A percentile compares a stretch with the other conserved stretches of the same genome.
These are phyloP conservation scores for Blastobasis lacticolella DNA, from an alignment of 2,888 invertebrate species.

Conservation along the genomic window DNA sequence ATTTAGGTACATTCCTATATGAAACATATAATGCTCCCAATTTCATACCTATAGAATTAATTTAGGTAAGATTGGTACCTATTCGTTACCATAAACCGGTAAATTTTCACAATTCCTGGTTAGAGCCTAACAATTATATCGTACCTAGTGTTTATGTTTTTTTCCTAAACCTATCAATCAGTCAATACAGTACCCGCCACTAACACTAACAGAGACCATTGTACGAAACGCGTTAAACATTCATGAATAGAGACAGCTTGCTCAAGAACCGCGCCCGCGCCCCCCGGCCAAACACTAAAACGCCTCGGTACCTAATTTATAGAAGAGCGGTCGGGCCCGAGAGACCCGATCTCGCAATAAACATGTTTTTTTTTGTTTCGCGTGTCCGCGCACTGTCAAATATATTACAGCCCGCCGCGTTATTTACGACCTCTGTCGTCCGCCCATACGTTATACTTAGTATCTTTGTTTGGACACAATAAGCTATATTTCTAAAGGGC, in stretches of 20 bases:
- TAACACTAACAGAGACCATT: too few relatives aligned
- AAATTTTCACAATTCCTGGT: too few relatives aligned
- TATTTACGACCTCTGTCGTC: slow-evolving; percentile 71
- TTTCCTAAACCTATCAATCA: too few relatives aligned
- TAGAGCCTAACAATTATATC: too few relatives aligned
- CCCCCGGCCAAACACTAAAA: slow-evolving; percentile 39
- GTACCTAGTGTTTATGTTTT: too few relatives aligned
- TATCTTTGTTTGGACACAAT: slow-evolving; percentile 76
- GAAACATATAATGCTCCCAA: too few relatives aligned
- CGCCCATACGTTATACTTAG: slow-evolving; percentile 75
- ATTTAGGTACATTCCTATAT: too few relatives aligned
- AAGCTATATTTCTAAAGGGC: slow-evolving; percentile 74
- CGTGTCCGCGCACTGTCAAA: slow-evolving; percentile 74
- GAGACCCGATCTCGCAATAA: slow-evolving; percentile 60
- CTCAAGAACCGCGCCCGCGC: slow-evolving; percentile 10
- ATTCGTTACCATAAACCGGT: too few relatives aligned
- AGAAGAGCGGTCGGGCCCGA: slow-evolving; percentile 36
- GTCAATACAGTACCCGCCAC: too few relatives aligned
- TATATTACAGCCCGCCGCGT: slow-evolving; percentile 72
- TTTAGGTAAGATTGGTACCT: too few relatives aligned
- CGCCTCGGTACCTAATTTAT: slow-evolving; percentile 50
- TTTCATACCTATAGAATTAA: too few relatives aligned
- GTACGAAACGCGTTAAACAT: background rate
- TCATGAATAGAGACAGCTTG: background rate
- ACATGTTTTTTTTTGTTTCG: slow-evolving; percentile 70